Evolutionary conservation across 2,888 invertebrate species (phyloP).

Genomic region (Amiota mariae): DNA sequence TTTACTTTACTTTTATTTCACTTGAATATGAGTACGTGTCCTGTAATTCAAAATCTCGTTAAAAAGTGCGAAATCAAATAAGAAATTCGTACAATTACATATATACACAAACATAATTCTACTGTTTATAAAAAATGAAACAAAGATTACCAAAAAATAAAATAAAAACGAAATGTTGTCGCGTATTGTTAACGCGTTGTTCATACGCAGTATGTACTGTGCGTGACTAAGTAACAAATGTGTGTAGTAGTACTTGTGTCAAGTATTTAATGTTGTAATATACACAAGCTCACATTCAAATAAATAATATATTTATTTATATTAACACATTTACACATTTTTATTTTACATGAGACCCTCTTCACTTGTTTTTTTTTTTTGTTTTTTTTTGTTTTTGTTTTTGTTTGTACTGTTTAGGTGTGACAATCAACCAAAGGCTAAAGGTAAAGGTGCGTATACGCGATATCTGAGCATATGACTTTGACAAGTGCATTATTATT

Average conservation of each 20-base stretch:
- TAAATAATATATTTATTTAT: too few relatives aligned
- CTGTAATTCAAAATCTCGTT: too few relatives aligned
- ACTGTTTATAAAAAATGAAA: too few relatives aligned
- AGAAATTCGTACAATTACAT: too few relatives aligned
- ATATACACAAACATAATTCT: too few relatives aligned
- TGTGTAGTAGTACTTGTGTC: not conserved
- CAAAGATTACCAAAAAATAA: too few relatives aligned
- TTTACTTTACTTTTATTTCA: too few relatives aligned
- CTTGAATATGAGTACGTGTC: too few relatives aligned
- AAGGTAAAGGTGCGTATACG: slow-evolving; percentile 14
- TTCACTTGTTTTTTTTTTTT: not conserved
- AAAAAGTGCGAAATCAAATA: too few relatives aligned
- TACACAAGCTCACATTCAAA: not conserved
- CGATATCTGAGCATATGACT: not conserved
- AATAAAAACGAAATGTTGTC: too few relatives aligned
- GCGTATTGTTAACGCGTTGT: not conserved
- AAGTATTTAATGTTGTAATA: not conserved
- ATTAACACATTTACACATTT: slow-evolving; percentile 1
- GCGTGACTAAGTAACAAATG: not conserved
- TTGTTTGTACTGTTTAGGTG: not conserved
- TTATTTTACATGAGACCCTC: not conserved
- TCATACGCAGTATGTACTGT: not conserved
- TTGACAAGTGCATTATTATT: not conserved
- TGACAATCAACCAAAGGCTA: slow-evolving; percentile 2
- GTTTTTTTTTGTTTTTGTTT: not conserved